Percentiles rank a stretch among this genome's conserved stretches.
Evolutionary conservation across 1,140 invertebrate genomes (phyloP).

Genomic region (Carposina sasakii): DNA sequence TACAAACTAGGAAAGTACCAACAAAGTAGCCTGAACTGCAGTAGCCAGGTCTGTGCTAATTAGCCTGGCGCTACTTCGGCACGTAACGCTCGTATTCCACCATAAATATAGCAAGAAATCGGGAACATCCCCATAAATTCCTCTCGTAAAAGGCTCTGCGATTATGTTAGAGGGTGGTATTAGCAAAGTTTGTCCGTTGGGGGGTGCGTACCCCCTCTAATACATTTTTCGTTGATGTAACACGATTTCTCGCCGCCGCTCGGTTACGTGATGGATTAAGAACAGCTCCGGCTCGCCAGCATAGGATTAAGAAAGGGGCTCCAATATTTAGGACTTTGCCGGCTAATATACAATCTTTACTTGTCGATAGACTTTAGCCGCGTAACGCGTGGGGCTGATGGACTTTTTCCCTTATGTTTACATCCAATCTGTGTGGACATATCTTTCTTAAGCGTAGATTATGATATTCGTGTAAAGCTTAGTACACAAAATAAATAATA

Average conservation of each 20-base stretch:
- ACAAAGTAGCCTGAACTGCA: too few species aligned
- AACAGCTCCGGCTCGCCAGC: slow-evolving; percentile 56
- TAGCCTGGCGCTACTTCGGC: too few species aligned
- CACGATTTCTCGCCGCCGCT: slow-evolving; percentile 73
- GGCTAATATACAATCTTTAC: slow-evolving; percentile 62
- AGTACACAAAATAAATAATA: too few species aligned
- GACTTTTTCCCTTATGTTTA: too few species aligned
- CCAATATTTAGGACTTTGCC: slow-evolving; percentile 59
- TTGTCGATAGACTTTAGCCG: slow-evolving; percentile 54
- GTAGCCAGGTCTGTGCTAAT: too few species aligned
- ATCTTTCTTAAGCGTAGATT: too few species aligned
- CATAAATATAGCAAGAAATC: slow-evolving; percentile 70
- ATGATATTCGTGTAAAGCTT: too few species aligned
- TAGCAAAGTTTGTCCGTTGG: slow-evolving; percentile 72
- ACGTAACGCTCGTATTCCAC: slow-evolving; percentile 58
- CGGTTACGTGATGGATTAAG: slow-evolving; percentile 74
- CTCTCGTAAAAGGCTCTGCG: slow-evolving; percentile 71
- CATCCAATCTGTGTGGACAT: too few species aligned
- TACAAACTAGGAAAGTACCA: too few species aligned
- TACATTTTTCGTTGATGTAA: slow-evolving; percentile 75
- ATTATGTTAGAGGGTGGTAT: slow-evolving; percentile 72
- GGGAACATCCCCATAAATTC: slow-evolving; percentile 71
- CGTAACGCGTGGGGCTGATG: slow-evolving; percentile 26
- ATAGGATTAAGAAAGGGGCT: slow-evolving; percentile 58
- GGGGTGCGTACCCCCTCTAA: slow-evolving; percentile 55